Percentiles rank a stretch among this genome's conserved stretches.
Evolutionary conservation across 2,888 invertebrate species (phyloP).

Genomic region (Clanis bilineata): DNA sequence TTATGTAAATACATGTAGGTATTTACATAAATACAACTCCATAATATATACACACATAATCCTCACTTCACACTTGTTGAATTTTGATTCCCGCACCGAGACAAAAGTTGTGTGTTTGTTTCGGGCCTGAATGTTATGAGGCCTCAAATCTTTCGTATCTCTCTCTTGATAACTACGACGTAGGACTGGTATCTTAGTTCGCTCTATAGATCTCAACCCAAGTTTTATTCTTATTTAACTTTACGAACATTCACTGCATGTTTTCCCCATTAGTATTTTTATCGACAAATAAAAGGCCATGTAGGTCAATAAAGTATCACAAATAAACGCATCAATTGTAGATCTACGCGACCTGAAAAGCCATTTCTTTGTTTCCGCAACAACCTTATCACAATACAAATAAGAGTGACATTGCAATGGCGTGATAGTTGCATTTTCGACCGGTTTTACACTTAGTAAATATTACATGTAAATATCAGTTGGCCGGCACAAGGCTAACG

Average conservation of each 20-base stretch:
- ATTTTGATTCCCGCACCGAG: no score
- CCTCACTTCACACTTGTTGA: no score
- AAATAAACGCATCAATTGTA: not conserved
- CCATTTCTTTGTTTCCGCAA: constrained; percentile 4
- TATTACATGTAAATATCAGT: constrained; percentile 29
- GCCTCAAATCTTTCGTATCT: no score
- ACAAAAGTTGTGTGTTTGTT: no score
- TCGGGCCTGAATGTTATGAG: no score
- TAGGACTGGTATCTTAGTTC: no score
- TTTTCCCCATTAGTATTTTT: not conserved
- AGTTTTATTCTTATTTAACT: no score
- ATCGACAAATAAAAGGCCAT: not conserved
- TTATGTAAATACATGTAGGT: no score
- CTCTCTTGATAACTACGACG: no score
- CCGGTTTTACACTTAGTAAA: constrained; percentile 5
- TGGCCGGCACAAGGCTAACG: constrained; percentile 30
- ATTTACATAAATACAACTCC: no score
- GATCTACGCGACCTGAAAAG: not conserved
- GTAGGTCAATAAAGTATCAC: not conserved
- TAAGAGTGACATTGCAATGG: not conserved
- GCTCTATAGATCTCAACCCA: no score
- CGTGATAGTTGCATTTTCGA: not conserved
- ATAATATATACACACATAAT: no score
- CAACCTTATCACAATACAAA: not conserved
- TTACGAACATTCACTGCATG: not conserved